Evolutionary conservation across 2,797 vertebrate species (phyloP), one percentile per base, ranked within the genome.

Genomic region (Sebastes vulpes): DNA sequence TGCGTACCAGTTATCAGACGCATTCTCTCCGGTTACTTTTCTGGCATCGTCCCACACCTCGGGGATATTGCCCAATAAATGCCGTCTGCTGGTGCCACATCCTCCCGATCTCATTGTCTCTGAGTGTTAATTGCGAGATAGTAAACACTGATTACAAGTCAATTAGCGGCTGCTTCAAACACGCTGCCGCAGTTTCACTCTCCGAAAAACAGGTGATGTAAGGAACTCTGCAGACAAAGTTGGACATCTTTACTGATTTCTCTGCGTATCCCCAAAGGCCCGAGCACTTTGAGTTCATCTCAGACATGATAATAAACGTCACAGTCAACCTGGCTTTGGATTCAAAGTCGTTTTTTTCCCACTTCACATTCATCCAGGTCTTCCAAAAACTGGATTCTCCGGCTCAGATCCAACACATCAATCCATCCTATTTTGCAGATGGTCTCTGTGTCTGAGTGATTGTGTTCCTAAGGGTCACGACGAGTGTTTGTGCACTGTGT

Each of bases 61-160:
- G 16, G 88, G 91, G 91, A 91, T 82, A 73, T 77, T 81, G 66
- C 76, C 84, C 87, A 88, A 77, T 83, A 93, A 88, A 83, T 84
- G 86, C 81, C 83, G 88, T 85, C 89, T 83, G 88, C 81, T 57
- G 68, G 83, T 81, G 87, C 54, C 82, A 46, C 81, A 80, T 88
- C 72, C 79, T 86, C 74, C 74, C 75, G 53, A 85, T 89, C 89
- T 89, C 84, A 75, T 87, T 87, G 89, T 84, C 83, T 84, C 61
- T 26, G 58, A 83, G 90, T 87, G 84, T 94, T 92, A 94, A 93
- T 95, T 92, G 91, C 81, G 5, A 83, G 88, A 92, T 86, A 85
- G 90, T 86, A 90, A 90, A 89, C 85, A 88, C 82, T 92, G 92
- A 94, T 94, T 92, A 89, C 81, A 81, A 92, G 91, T 82, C 83